Conservation (phyloP, 2,888 invertebrate genomes). For the Allygus modestus region DNA sequence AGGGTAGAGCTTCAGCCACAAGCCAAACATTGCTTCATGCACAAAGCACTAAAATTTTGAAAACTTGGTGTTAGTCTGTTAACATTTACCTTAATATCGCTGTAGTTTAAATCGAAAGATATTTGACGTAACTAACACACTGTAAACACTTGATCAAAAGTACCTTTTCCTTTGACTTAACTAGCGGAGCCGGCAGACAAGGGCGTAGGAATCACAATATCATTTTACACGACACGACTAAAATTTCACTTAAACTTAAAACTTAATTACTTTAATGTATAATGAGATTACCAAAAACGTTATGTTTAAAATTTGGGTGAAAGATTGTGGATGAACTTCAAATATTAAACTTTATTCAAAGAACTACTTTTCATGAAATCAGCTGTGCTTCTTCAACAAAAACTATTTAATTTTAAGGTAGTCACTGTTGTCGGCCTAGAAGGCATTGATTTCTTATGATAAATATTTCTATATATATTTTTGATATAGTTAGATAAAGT, state of each 20-base stretch:
- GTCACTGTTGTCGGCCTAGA: background rate
- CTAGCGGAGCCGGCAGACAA: constrained; percentile 68
- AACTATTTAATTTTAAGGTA: constrained; percentile 19
- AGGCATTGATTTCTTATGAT: background rate
- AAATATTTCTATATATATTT: no score
- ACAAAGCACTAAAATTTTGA: constrained; percentile 32
- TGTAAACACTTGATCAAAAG: constrained; percentile 70
- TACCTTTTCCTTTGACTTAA: constrained; percentile 62
- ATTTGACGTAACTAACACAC: constrained; percentile 68
- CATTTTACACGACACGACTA: constrained; percentile 2
- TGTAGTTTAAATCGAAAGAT: background rate
- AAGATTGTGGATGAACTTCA: no score
- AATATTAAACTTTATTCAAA: background rate
- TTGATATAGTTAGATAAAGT: no score
- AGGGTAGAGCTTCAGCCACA: background rate
- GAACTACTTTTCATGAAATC: constrained; percentile 62
- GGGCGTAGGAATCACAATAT: constrained; percentile 66
- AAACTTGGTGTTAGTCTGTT: background rate
- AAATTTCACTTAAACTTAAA: background rate
- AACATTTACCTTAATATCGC: constrained; percentile 23
- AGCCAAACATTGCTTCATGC: background rate
- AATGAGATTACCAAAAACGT: no score
- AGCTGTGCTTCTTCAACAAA: constrained; percentile 48
- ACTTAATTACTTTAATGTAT: no score
- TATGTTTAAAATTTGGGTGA: no score